phyloP scores from a whole-genome alignment of 2,113 vertebrate genomes.

The Thermophis baileyi region DNA sequence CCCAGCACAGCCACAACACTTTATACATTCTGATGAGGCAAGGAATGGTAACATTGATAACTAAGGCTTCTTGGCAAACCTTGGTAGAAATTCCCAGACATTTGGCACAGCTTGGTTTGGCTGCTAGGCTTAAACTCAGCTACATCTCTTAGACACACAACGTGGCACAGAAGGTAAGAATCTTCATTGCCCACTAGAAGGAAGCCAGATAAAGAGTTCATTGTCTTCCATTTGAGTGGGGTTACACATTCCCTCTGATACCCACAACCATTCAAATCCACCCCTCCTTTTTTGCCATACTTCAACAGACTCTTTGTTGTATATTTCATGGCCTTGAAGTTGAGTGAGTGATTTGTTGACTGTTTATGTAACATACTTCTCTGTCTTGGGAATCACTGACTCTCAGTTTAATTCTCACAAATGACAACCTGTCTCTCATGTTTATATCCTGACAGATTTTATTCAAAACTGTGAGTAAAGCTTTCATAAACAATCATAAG shows the following conservation, averaged over 20 bases:
- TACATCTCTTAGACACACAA: not conserved
- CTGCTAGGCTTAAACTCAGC: not conserved
- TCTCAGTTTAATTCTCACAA: not conserved
- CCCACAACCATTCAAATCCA: not conserved
- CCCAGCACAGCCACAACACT: not conserved
- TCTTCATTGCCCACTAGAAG: not conserved
- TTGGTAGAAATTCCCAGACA: not conserved
- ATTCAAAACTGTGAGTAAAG: not conserved
- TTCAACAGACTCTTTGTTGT: not conserved
- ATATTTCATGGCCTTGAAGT: not conserved
- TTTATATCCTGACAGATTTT: not conserved
- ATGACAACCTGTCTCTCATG: not conserved
- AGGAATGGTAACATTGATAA: not conserved
- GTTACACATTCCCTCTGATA: not conserved
- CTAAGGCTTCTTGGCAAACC: not conserved
- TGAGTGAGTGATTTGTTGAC: not conserved
- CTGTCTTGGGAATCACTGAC: not conserved
- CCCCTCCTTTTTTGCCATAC: not conserved
- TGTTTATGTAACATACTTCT: not conserved
- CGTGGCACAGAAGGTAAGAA: not conserved
- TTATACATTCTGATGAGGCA: not conserved
- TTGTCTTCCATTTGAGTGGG: not conserved
- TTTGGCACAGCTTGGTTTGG: not conserved
- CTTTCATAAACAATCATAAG: not conserved
- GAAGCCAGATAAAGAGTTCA: not conserved